A percentile compares a stretch with the other conserved stretches of the same genome.
Conservation (phyloP, 2,888 invertebrate genomes). For the Balanococcus diminutus region DNA sequence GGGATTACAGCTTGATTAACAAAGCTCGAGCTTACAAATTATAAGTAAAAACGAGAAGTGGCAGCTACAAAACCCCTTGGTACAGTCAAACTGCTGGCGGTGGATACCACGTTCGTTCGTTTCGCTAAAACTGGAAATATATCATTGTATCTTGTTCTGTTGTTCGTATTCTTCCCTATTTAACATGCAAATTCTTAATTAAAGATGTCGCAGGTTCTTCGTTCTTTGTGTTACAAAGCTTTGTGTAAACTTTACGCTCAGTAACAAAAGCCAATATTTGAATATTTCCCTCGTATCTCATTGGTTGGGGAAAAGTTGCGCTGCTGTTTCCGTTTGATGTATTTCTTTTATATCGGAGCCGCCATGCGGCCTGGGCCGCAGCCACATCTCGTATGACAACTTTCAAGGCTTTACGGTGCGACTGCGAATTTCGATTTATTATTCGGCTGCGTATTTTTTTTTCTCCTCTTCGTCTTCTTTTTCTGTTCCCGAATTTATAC, state of each 20-base stretch:
- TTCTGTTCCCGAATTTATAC: not conserved
- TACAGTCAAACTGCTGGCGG: slow-evolving; percentile 48
- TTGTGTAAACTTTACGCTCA: slow-evolving; percentile 41
- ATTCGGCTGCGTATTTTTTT: not conserved
- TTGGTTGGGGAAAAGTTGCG: slow-evolving; percentile 29
- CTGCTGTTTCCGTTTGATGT: slow-evolving; percentile 24
- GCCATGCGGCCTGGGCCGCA: not conserved
- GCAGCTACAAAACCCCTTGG: slow-evolving; percentile 49
- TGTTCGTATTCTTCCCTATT: slow-evolving; percentile 49
- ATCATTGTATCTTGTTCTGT: slow-evolving; percentile 51
- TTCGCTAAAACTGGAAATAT: slow-evolving; percentile 47
- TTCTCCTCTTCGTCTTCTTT: not conserved
- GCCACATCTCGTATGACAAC: not conserved
- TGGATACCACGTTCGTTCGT: slow-evolving; percentile 11
- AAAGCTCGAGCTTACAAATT: slow-evolving; percentile 52
- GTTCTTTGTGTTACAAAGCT: slow-evolving; percentile 52
- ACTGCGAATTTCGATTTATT: not conserved
- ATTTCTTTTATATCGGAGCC: not conserved
- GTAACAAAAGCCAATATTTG: slow-evolving; percentile 24
- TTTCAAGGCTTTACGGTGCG: not conserved
- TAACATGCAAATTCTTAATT: slow-evolving; percentile 53
- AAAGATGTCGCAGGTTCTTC: slow-evolving; percentile 52
- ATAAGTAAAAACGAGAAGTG: slow-evolving; percentile 49
- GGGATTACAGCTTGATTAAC: slow-evolving; percentile 50
- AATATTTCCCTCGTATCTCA: slow-evolving; percentile 3